Conservation (phyloP, 2,888 invertebrate genomes). For the Conchocele bisecta region DNA sequence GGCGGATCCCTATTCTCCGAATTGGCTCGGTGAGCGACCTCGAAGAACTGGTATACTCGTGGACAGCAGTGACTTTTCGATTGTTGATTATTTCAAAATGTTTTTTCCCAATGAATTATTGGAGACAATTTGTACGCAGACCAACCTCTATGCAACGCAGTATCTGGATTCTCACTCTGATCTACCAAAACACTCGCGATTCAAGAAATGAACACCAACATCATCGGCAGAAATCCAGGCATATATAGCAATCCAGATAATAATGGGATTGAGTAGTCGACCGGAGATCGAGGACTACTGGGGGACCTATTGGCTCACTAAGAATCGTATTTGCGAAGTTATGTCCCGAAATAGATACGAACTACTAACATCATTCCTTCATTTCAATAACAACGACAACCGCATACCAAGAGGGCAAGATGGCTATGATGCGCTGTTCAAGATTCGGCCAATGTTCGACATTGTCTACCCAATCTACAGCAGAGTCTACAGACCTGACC, state of each 20-base stretch:
- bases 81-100: too few relatives aligned
- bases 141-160: not conserved
- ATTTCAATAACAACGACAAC: constrained; percentile 22
- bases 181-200: not conserved
- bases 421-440: constrained; percentile 23
- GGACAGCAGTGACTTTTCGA: too few relatives aligned
- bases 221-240: constrained; percentile 11
- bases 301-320: constrained; percentile 19
- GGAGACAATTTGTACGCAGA: not conserved
- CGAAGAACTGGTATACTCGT: too few relatives aligned
- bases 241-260: constrained; percentile 26
- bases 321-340: constrained; percentile 1
- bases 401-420: constrained; percentile 13
- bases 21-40: too few relatives aligned
- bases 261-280: constrained; percentile 16
- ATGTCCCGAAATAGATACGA: constrained; percentile 26
- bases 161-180: not conserved
- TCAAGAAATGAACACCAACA: constrained; percentile 4
- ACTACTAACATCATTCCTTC: constrained; percentile 9
- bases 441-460: constrained; percentile 18
- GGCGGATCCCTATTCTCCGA: too few relatives aligned
- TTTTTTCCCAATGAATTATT: constrained; percentile 1
- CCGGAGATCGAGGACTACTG: constrained; percentile 21
- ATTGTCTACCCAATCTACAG: constrained; percentile 8
- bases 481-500: constrained; percentile 8